Percentiles rank a stretch among this genome's conserved stretches.
Conservation (phyloP, 2,797 vertebrate genomes). For the Falco biarmicus region DNA sequence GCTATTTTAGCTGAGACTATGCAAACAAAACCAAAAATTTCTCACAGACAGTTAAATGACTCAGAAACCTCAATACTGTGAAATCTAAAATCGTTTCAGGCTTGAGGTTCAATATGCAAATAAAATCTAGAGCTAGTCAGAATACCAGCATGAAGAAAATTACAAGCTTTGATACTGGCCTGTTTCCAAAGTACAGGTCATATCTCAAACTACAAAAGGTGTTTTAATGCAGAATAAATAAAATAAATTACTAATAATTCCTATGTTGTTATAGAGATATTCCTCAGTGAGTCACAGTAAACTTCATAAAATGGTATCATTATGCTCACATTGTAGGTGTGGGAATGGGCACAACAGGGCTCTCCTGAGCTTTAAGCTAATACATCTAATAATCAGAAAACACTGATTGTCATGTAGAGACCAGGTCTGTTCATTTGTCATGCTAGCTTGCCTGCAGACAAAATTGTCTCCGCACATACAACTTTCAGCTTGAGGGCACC, state of each 20-base stretch:
- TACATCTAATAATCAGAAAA: not conserved
- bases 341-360: not conserved
- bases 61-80: constrained; percentile 8
- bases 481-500: not conserved
- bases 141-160: constrained; percentile 7
- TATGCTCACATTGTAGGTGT: not conserved
- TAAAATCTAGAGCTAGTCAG: not conserved
- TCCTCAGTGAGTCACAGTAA: not conserved
- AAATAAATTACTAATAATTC: not conserved
- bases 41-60: constrained; percentile 1
- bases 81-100: not conserved
- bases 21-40: constrained; percentile 48
- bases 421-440: not conserved
- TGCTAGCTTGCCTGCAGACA: not conserved
- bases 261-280: not conserved
- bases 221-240: not conserved
- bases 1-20: constrained; percentile 54
- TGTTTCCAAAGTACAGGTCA: not conserved
- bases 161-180: not conserved
- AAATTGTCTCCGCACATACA: not conserved
- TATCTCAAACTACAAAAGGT: not conserved
- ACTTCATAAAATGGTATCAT: not conserved
- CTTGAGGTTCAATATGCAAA: not conserved
- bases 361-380: not conserved
- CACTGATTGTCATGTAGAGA: not conserved